Percentiles rank a stretch among this genome's conserved stretches.
Evolutionary conservation across 2,888 invertebrate species (phyloP).

Genomic region (Drosophila longiperda): DNA sequence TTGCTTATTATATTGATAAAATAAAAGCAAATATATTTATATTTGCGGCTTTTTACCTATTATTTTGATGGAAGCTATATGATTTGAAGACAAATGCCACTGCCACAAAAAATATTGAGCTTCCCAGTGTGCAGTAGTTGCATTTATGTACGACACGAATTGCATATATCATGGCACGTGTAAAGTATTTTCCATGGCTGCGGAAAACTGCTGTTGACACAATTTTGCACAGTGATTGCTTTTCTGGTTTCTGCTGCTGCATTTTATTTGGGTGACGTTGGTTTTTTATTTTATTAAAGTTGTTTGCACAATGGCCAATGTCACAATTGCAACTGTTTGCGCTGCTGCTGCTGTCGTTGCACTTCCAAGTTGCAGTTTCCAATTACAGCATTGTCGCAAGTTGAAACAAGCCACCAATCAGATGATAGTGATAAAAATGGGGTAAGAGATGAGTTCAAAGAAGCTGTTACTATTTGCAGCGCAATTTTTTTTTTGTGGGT

Average conservation of each 20-base stretch:
- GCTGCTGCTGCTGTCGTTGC: conserved; percentile 7
- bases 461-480: conserved; percentile 24
- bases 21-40: too few relatives aligned
- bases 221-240: conserved; percentile 59
- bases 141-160: conserved; percentile 16
- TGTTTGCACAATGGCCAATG: conserved; percentile 52
- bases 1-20: too few relatives aligned
- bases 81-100: too few relatives aligned
- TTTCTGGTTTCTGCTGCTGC: conserved; percentile 48
- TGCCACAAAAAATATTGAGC: background rate
- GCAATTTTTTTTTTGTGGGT: conserved; percentile 39
- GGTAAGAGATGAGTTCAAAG: background rate
- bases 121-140: conserved; percentile 1
- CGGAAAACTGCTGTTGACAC: conserved; percentile 66
- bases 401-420: conserved; percentile 51
- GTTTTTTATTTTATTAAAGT: conserved; percentile 48
- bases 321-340: conserved; percentile 28
- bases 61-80: too few relatives aligned
- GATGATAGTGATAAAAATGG: background rate
- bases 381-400: conserved; percentile 54
- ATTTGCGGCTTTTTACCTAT: too few relatives aligned
- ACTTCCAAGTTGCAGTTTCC: conserved; percentile 21
- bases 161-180: conserved; percentile 31
- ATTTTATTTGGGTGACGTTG: conserved; percentile 67
- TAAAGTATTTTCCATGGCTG: conserved; percentile 43